phyloP scores from a whole-genome alignment of 2,113 vertebrate genomes.

The Pardalotus punctatus region DNA sequence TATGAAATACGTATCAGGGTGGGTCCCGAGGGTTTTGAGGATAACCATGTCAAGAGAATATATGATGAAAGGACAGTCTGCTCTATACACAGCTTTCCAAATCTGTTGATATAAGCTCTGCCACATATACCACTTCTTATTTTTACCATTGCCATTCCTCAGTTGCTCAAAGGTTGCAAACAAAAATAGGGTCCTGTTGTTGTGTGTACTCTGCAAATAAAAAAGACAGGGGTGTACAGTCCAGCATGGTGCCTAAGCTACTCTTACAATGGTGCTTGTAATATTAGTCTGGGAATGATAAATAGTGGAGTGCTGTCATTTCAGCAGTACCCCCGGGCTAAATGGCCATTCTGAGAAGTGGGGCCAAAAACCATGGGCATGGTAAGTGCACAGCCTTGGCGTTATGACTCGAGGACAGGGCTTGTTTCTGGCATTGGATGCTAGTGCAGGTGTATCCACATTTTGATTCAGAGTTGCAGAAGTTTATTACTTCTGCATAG shows the following conservation, averaged over 20 bases:
- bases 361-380: not conserved
- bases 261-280: not conserved
- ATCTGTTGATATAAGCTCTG: not conserved
- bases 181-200: not conserved
- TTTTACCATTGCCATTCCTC: not conserved
- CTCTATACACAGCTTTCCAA: not conserved
- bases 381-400: not conserved
- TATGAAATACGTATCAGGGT: not conserved
- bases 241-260: not conserved
- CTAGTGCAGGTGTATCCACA: not conserved
- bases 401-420: not conserved
- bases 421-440: not conserved
- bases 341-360: not conserved
- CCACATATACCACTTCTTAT: not conserved
- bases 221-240: not conserved
- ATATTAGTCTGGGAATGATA: not conserved
- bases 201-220: not conserved
- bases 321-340: not conserved
- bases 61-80: not conserved
- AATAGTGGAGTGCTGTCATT: not conserved
- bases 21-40: slow-evolving; percentile 31
- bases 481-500: not conserved
- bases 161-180: not conserved
- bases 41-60: not conserved
- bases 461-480: not conserved